phyloP scores from a whole-genome alignment of 2,797 vertebrate genomes.

The Chelmon rostratus region DNA sequence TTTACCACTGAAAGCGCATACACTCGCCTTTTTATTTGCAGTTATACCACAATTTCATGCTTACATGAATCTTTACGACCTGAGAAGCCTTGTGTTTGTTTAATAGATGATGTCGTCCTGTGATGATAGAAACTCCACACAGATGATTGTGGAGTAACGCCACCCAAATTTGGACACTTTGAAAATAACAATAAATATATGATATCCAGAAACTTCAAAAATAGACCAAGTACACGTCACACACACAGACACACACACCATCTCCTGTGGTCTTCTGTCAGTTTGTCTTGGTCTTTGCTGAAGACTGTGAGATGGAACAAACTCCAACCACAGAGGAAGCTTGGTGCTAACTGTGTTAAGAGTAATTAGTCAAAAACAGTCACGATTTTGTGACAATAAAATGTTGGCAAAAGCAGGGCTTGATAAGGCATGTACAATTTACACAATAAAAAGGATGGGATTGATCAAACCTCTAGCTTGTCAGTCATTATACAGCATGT shows the following conservation, averaged over 20 bases:
- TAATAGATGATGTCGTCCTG: too few species aligned
- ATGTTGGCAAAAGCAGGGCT: neutral
- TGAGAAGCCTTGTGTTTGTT: too few species aligned
- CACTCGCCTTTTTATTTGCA: conserved; percentile 8
- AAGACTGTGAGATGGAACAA: neutral
- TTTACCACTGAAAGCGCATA: conserved; percentile 9
- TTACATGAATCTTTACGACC: conserved; percentile 11
- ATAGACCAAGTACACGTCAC: too few species aligned
- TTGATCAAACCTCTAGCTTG: too few species aligned
- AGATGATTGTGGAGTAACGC: too few species aligned
- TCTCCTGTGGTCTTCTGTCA: neutral
- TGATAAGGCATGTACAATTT: neutral
- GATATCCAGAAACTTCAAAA: too few species aligned
- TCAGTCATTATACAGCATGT: neutral
- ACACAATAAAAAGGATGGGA: neutral
- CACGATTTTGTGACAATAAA: neutral
- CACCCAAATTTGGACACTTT: too few species aligned
- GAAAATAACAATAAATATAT: too few species aligned
- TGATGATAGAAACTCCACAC: too few species aligned
- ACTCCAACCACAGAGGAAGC: neutral
- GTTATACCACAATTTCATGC: neutral
- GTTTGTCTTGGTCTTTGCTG: neutral
- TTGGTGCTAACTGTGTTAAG: neutral
- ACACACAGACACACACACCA: too few species aligned
- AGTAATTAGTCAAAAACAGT: neutral